Percentiles rank a stretch among this genome's conserved stretches.
phyloP scores from a whole-genome alignment of 2,888 invertebrate genomes.

The Brenthis hecate region DNA sequence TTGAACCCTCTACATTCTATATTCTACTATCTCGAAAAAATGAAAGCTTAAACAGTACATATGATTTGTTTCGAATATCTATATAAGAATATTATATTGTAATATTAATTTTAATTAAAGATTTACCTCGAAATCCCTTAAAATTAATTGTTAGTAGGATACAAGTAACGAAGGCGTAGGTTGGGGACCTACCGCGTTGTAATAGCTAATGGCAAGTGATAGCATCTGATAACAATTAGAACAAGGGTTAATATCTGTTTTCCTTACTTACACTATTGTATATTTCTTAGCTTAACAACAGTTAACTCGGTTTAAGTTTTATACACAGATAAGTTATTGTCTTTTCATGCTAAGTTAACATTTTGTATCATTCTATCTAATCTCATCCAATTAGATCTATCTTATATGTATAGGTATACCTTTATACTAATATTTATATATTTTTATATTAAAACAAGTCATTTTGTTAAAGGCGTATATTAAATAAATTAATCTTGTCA shows the following conservation, averaged over 20 bases:
- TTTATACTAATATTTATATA: too few relatives aligned
- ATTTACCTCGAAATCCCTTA: not conserved
- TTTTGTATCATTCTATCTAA: too few relatives aligned
- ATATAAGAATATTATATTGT: not conserved
- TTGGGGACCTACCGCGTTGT: conserved; percentile 31
- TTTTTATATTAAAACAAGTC: too few relatives aligned
- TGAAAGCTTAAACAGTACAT: too few relatives aligned
- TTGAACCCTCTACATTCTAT: too few relatives aligned
- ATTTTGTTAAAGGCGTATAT: too few relatives aligned
- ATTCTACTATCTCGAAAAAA: too few relatives aligned
- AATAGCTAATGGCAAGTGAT: conserved; percentile 38
- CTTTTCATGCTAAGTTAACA: not conserved
- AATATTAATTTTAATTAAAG: not conserved
- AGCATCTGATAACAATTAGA: conserved; percentile 39
- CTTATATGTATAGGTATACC: too few relatives aligned
- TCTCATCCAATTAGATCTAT: too few relatives aligned
- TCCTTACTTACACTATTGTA: not conserved
- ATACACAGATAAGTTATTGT: not conserved
- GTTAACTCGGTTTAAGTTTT: not conserved
- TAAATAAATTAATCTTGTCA: too few relatives aligned
- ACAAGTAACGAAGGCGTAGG: conserved; percentile 30
- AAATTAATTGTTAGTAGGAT: not conserved
- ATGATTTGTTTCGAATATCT: too few relatives aligned
- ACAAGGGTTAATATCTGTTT: conserved; percentile 29
- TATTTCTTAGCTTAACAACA: not conserved